Evolutionary conservation across 2,113 vertebrate species (phyloP).

Genomic region (Ceyx melanurus): DNA sequence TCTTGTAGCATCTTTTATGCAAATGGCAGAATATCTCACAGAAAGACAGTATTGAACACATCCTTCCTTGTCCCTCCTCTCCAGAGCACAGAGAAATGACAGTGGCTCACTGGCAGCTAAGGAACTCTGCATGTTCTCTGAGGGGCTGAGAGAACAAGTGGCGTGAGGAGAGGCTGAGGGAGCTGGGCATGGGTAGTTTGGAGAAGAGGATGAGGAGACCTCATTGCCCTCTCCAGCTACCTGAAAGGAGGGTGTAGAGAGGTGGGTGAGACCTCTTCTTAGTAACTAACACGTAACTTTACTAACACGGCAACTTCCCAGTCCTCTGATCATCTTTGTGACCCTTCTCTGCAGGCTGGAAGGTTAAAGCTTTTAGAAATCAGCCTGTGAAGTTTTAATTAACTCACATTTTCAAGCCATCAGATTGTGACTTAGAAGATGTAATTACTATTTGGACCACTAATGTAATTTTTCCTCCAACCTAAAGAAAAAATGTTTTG

Average conservation of each 20-base stretch:
- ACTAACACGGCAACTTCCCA: background rate
- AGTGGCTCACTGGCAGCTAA: background rate
- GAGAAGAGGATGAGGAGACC: too few species aligned
- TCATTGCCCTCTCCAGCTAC: too few species aligned
- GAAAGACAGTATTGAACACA: constrained; percentile 64
- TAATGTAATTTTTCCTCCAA: constrained; percentile 28
- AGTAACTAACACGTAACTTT: background rate
- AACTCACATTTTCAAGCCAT: constrained; percentile 24
- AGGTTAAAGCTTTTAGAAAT: constrained; percentile 22
- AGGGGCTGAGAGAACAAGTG: too few species aligned
- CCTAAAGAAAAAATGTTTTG: constrained; percentile 55
- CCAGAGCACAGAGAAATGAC: constrained; percentile 16
- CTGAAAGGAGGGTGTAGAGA: too few species aligned
- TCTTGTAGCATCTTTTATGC: constrained; percentile 58
- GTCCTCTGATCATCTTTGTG: background rate
- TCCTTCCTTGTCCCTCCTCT: background rate
- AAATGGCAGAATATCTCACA: constrained; percentile 49
- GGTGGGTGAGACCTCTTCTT: too few species aligned
- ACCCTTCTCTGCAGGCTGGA: background rate
- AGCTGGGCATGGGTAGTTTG: too few species aligned
- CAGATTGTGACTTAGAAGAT: constrained; percentile 29
- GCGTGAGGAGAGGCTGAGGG: too few species aligned
- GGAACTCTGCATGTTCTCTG: too few species aligned
- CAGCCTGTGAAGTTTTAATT: background rate
- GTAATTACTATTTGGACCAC: constrained; percentile 55